Evolutionary conservation across 2,888 invertebrate species (phyloP), one percentile per base, ranked within the genome.

Genomic region (Andrena minutula): DNA sequence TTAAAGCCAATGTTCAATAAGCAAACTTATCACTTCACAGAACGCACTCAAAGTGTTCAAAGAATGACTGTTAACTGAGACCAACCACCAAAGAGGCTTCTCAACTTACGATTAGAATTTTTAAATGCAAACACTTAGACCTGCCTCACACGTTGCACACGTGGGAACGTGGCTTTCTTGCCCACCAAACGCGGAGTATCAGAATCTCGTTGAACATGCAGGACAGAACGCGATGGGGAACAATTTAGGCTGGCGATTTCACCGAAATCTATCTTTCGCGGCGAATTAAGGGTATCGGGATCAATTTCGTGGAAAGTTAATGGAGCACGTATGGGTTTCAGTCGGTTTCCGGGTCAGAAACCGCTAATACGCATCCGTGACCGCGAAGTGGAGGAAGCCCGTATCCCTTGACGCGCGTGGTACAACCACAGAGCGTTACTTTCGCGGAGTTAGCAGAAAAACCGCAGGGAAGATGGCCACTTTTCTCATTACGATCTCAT

Each of bases 241-340:
- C 79, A 69, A 68, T 75, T 73, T 53, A 35, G 51, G 53, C 72
- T 51, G 56, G 16, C 70, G 80, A 86, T 84, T 86, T 86, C 81
- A 74, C 73, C 81, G 47, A 86, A 83, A 75, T 60, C 84, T 78
- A 75, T 79, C 70, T 68, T 35, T 23, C 47, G 16, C 1, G 63
- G 0, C 56, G 75, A 73, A 73, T 70, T 32, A 80, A 79, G 73
- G 63, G 63, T 73, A 83, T 64, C 71, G 64, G 66, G 79, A 79
- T 85, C 85, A 41, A 87, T 87, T 82, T 85, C 71, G 77, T 77
- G 70, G 86, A 80, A 86, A 86, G 84, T 86, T 86, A 74, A 80
- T 80, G 61, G 66, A 64, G 58, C 60, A 47, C 60, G 77, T 76
- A 77, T 73, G 72, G 61, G 80, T 83, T 68, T 63, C 75, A 58